Evolutionary conservation across 2,113 vertebrate species (phyloP).

Genomic region (Colistium nudipinnis): DNA sequence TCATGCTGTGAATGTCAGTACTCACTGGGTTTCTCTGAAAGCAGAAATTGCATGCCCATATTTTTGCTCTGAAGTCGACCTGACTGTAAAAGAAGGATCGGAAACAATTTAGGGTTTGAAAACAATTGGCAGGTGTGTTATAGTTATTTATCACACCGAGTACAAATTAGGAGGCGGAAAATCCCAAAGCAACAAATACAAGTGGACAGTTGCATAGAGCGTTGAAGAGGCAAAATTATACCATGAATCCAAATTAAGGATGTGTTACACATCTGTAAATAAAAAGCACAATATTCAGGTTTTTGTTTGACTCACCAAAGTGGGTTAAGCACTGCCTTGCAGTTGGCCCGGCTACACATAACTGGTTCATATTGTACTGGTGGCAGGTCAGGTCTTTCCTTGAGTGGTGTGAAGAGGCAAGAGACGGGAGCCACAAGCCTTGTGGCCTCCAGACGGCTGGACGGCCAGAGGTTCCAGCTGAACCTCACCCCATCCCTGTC

Average conservation of each 20-base stretch:
- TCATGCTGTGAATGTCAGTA: neutral
- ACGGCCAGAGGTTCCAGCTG: constrained; percentile 99
- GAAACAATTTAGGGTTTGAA: constrained; percentile 4
- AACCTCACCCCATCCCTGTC: constrained; percentile 95
- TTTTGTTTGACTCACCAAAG: constrained; percentile 86
- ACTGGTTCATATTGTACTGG: constrained; percentile 96
- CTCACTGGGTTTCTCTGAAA: constrained; percentile 97
- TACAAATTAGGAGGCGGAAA: no score
- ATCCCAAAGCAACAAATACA: no score
- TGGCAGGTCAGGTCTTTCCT: constrained; percentile 91
- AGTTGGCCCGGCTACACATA: constrained; percentile 91
- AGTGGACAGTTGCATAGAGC: no score
- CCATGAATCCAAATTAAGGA: neutral
- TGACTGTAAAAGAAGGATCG: constrained; percentile 83
- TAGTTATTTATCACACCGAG: constrained; percentile 7
- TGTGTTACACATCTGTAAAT: neutral
- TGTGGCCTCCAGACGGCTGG: constrained; percentile 94
- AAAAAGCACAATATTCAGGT: no score
- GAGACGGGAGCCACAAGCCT: constrained; percentile 94
- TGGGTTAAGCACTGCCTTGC: constrained; percentile 95
- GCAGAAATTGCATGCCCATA: constrained; percentile 99
- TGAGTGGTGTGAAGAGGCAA: constrained; percentile 94
- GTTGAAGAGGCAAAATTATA: neutral
- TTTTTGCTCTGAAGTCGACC: constrained; percentile 95
- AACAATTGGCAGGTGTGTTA: neutral